Conservation (phyloP, 1,140 invertebrate genomes). For the Acromyrmex echinatior region DNA sequence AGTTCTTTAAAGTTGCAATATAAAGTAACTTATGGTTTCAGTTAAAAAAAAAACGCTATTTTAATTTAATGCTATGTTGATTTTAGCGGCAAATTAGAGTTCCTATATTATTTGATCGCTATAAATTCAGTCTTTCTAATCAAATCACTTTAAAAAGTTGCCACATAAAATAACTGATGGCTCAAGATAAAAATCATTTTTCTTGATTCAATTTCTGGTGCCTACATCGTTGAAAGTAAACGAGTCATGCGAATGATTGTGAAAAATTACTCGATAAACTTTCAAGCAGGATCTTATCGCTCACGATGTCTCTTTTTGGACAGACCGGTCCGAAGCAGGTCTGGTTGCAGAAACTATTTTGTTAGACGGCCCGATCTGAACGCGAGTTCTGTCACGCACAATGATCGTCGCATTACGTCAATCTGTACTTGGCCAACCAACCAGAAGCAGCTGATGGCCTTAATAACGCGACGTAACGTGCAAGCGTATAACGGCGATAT, state of each 20-base stretch:
- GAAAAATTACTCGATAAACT: background rate
- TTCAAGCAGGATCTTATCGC: slow-evolving; percentile 5
- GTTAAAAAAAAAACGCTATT: background rate
- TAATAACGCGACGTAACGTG: slow-evolving; percentile 57
- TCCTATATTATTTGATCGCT: too few species aligned
- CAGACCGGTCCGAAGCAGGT: background rate
- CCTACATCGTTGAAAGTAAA: background rate
- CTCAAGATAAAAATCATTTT: background rate
- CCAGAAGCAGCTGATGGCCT: slow-evolving; percentile 66
- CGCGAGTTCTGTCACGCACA: slow-evolving; percentile 45
- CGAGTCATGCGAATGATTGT: background rate
- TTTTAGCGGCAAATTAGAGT: too few species aligned
- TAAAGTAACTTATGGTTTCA: background rate
- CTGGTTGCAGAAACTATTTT: background rate
- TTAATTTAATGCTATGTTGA: too few species aligned
- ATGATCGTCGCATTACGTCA: slow-evolving; percentile 68
- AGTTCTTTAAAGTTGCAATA: background rate
- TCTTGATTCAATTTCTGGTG: background rate
- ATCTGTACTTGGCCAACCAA: slow-evolving; percentile 70
- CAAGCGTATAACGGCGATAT: slow-evolving; percentile 39
- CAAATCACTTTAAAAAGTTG: background rate
- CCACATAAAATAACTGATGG: background rate
- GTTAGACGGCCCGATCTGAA: background rate
- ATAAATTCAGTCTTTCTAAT: too few species aligned
- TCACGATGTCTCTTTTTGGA: background rate